Base-by-base conservation (phyloP, 2,113 vertebrate genomes). In the Anolis carolinensis region DNA sequence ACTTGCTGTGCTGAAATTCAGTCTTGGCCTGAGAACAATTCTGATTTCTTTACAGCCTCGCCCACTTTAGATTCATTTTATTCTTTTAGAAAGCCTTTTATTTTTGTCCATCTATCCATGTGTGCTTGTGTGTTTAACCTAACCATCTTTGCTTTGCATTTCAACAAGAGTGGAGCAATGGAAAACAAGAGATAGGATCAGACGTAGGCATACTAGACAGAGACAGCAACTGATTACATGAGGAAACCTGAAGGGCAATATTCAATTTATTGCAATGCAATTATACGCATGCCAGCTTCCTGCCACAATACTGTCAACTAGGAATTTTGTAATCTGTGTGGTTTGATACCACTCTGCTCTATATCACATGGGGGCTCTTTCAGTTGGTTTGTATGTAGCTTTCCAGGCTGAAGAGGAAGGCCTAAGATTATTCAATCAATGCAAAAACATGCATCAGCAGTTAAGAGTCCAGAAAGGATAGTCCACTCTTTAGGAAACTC, bases 21-120 rank as follows among this genome's bases (percentile, higher is more conserved):
- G 25, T 7, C 16, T 20, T 72, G 84, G 65, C 34, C 34, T 34
- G 32, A 72, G 76, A 85, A 71, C 84, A 85, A 79, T 79, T 34
- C 52, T 71, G 65, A 67, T 59, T 10, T 77, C 27, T 85, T 59
- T 75, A 79, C 21, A 70, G 70, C 48, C 25, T 21, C 50, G 32
- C 27, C 50, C 74, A 36, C 20, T 72, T 21, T 79, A 16, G 27
- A 79, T 59, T 71, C 23, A 2, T 62, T 70, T 7, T 79, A 5
- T 71, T 25, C 11, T 23, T 32, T 34, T n/a, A 79, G 52, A 85
- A 68, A 67, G 39, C 63, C 23, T 65, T 13, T 25, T 65, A 65
- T 25, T 65, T 65, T 21, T 23, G 9, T 79, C 52, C 77, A 62
- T 5, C 50, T 70, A 48, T 70, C 50, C 36, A 75, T 65, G 79